These are phyloP conservation scores for Ypsolopha sequella DNA, from an alignment of 2,888 invertebrate species.

Conservation along the genomic window DNA sequence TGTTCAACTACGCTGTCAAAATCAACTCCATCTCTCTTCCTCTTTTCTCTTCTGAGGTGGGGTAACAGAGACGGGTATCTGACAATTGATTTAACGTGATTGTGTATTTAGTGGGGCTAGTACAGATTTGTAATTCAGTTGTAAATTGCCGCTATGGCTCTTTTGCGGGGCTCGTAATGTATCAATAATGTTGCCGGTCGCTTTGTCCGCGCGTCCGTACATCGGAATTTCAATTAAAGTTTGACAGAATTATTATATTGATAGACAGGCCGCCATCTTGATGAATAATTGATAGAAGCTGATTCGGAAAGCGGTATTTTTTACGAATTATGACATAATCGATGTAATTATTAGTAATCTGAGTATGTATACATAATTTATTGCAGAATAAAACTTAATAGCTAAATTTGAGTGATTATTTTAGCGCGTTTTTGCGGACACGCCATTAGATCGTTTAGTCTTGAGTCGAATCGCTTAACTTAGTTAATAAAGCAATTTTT, in stretches of 20 bases:
- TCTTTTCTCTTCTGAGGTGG: neutral
- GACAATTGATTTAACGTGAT: conserved; percentile 60
- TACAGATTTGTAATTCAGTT: conserved; percentile 67
- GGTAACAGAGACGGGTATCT: conserved; percentile 23
- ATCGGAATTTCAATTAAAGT: conserved; percentile 60
- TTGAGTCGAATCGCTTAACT: neutral
- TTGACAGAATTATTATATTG: conserved; percentile 68
- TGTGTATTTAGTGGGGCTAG: conserved; percentile 61
- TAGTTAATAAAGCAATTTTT: conserved; percentile 4
- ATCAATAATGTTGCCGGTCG: conserved; percentile 57
- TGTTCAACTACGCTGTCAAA: conserved; percentile 26
- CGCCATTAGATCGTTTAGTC: conserved; percentile 3
- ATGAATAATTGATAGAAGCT: conserved; percentile 46
- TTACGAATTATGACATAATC: conserved; percentile 28
- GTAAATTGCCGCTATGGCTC: conserved; percentile 62
- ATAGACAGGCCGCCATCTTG: conserved; percentile 51
- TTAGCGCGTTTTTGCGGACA: neutral
- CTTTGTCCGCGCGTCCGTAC: conserved; percentile 31
- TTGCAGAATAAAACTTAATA: conserved; percentile 2
- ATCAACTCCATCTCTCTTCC: conserved; percentile 21
- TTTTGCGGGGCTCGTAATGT: conserved; percentile 60
- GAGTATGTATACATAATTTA: conserved; percentile 10
- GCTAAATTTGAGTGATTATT: conserved; percentile 3
- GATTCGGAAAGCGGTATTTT: conserved; percentile 23
- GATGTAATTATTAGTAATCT: conserved; percentile 20